Conservation (phyloP, 1,140 invertebrate species). For the Ditylenchus dipsaci region DNA sequence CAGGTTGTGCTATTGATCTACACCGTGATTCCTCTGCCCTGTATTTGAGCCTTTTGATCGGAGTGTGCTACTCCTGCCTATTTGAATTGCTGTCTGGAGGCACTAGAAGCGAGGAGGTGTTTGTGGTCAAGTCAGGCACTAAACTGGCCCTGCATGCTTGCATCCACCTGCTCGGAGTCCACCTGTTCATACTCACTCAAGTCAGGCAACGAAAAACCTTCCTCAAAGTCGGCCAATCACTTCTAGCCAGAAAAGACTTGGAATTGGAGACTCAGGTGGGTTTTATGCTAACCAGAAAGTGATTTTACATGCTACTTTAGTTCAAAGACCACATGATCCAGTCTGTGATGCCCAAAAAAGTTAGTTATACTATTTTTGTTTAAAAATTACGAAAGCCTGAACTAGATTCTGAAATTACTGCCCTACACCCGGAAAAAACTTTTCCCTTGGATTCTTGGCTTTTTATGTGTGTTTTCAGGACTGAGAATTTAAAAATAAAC, state of each 20-base stretch:
- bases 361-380: constrained; percentile 23
- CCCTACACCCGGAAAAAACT: too few species aligned
- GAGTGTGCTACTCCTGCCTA: constrained; percentile 68
- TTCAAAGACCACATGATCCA: constrained; percentile 95
- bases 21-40: constrained; percentile 85
- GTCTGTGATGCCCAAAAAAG: constrained; percentile 78
- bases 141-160: constrained; percentile 77
- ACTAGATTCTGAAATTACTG: too few species aligned
- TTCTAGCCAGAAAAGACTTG: constrained; percentile 77
- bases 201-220: constrained; percentile 87
- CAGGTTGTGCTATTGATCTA: constrained; percentile 84
- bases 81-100: constrained; percentile 68
- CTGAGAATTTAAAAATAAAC: too few species aligned
- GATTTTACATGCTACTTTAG: constrained; percentile 70
- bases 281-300: constrained; percentile 59
- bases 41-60: constrained; percentile 74
- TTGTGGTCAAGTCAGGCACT: constrained; percentile 61
- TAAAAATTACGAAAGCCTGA: too few species aligned
- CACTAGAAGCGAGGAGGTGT: not conserved
- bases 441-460: too few species aligned
- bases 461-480: too few species aligned
- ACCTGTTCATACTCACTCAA: constrained; percentile 82
- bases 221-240: constrained; percentile 88
- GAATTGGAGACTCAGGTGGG: constrained; percentile 77
- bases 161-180: constrained; percentile 83